A percentile compares a stretch with the other conserved stretches of the same genome.
These are phyloP conservation scores for Menura novaehollandiae DNA, from an alignment of 2,113 vertebrate species.

Conservation along the genomic window DNA sequence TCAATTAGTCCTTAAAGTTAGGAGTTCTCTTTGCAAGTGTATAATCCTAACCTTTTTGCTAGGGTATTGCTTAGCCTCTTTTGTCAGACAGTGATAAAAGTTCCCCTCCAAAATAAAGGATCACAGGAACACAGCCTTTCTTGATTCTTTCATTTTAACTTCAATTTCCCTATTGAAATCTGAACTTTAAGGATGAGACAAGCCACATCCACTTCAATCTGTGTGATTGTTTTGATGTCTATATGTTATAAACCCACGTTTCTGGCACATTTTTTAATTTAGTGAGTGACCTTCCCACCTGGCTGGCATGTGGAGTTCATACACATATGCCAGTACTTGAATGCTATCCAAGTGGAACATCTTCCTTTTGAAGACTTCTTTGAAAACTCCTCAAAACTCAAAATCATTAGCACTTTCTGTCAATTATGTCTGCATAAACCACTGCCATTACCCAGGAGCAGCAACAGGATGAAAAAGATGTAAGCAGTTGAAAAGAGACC, in stretches of 20 bases:
- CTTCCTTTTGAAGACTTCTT: neutral
- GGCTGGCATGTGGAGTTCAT: neutral
- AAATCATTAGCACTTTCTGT: neutral
- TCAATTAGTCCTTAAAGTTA: neutral
- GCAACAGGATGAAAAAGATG: neutral
- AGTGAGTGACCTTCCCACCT: neutral
- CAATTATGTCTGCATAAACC: neutral
- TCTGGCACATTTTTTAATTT: neutral
- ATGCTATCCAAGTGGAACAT: neutral
- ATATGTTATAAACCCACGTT: neutral
- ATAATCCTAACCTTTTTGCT: neutral
- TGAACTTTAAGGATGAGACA: slow-evolving; percentile 12
- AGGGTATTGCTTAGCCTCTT: neutral
- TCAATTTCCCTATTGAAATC: slow-evolving; percentile 15
- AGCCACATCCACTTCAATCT: neutral
- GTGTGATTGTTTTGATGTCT: neutral
- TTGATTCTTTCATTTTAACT: neutral
- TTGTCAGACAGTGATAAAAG: neutral
- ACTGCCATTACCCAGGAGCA: neutral
- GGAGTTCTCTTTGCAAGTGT: neutral
- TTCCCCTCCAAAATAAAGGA: neutral
- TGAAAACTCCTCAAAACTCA: neutral
- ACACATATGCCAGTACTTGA: neutral
- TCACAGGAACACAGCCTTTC: neutral
- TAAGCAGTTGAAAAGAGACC: neutral